phyloP scores from a whole-genome alignment of 2,113 vertebrate species.

The Nothocercus julius region DNA sequence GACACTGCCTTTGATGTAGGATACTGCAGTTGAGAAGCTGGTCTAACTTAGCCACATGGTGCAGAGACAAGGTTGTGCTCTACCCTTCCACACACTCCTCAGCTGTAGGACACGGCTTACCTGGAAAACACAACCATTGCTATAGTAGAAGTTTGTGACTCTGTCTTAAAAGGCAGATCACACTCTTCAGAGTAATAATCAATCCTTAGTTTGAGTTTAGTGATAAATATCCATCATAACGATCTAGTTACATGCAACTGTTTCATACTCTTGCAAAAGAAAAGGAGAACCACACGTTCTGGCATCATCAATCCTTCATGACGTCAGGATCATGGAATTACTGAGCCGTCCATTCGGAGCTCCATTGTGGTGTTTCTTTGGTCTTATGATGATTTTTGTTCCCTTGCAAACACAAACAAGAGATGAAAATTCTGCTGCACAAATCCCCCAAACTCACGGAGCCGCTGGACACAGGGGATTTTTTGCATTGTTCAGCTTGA shows the following conservation, averaged over 20 bases:
- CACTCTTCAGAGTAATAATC: background rate
- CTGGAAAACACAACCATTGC: background rate
- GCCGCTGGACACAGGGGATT: background rate
- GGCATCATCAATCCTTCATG: background rate
- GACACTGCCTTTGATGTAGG: background rate
- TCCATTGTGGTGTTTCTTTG: background rate
- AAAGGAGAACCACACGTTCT: background rate
- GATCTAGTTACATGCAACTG: background rate
- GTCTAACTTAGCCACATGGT: background rate
- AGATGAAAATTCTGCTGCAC: background rate
- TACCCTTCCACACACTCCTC: background rate
- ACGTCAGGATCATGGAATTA: background rate
- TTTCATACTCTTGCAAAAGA: fast-evolving
- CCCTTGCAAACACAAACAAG: fast-evolving
- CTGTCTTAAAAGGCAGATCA: background rate
- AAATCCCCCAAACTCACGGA: background rate
- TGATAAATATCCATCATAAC: background rate
- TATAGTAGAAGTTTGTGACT: background rate
- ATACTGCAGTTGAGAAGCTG: background rate
- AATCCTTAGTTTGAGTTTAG: background rate
- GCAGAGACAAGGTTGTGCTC: background rate
- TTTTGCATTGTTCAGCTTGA: background rate
- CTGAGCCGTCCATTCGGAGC: background rate
- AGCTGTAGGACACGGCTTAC: background rate
- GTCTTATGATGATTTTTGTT: background rate